These are phyloP conservation scores for Alloscopus bannaensis DNA, from an alignment of 2,888 invertebrate genomes.

Conservation along the genomic window DNA sequence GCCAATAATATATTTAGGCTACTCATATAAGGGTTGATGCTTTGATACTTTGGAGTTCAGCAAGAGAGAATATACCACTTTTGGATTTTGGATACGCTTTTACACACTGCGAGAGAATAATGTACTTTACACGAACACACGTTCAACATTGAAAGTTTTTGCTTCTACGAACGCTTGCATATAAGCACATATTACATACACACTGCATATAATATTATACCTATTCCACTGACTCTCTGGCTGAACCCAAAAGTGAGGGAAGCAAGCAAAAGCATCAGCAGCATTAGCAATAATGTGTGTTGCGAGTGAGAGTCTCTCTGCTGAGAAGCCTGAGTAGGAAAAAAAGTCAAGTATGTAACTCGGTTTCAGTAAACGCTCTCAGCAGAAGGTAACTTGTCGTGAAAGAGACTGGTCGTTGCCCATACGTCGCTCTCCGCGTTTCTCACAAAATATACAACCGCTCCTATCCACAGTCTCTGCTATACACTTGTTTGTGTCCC, in stretches of 20 bases:
- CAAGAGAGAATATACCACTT: too few relatives aligned
- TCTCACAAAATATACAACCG: constrained; percentile 16
- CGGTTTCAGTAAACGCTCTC: constrained; percentile 55
- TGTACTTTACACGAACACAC: too few relatives aligned
- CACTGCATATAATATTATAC: too few relatives aligned
- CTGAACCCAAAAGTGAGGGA: constrained; percentile 12
- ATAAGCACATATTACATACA: not conserved
- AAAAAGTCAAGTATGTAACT: constrained; percentile 59
- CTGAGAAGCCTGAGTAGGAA: constrained; percentile 13
- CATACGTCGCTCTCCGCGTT: constrained; percentile 47
- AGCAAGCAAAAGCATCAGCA: constrained; percentile 5
- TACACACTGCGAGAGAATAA: too few relatives aligned
- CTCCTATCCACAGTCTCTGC: not conserved
- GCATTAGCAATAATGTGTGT: constrained; percentile 8
- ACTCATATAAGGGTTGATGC: too few relatives aligned
- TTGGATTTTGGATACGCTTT: too few relatives aligned
- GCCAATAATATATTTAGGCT: not conserved
- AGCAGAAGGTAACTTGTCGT: constrained; percentile 63
- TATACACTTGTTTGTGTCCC: too few relatives aligned
- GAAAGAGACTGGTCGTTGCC: constrained; percentile 61
- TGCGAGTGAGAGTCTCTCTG: not conserved
- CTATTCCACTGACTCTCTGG: too few relatives aligned
- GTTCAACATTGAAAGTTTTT: too few relatives aligned
- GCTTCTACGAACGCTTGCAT: too few relatives aligned
- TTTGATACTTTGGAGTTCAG: too few relatives aligned